Conservation (phyloP, 2,113 vertebrate species). For the Hymenochirus boettgeri region DNA sequence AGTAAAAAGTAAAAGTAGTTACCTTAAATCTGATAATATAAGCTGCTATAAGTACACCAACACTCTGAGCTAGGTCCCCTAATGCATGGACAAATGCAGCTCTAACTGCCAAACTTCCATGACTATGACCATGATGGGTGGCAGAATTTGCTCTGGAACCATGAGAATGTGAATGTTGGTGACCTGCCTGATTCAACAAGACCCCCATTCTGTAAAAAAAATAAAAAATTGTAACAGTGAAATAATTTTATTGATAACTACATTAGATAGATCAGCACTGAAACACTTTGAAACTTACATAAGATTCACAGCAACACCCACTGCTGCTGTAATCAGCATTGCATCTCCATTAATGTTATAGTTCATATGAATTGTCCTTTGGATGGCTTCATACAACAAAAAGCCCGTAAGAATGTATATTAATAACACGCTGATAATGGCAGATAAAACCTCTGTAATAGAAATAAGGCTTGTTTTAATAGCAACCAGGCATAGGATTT, state of each 20-base stretch:
- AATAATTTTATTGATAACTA: too few species aligned
- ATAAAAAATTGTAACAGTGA: conserved; percentile 3
- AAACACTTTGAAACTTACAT: conserved; percentile 67
- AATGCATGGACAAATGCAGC: conserved; percentile 92
- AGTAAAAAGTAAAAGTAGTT: conserved; percentile 17
- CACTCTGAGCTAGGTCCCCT: conserved; percentile 89
- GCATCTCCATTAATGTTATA: conserved; percentile 92
- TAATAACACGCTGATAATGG: conserved; percentile 85
- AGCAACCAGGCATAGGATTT: too few species aligned
- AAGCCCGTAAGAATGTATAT: conserved; percentile 87
- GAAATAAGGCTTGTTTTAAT: conserved; percentile 8
- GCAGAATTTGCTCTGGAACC: conserved; percentile 51
- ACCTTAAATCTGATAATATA: conserved; percentile 97
- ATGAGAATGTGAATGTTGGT: conserved; percentile 78
- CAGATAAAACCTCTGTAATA: conserved; percentile 86
- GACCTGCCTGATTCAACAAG: conserved; percentile 86
- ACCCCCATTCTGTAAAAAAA: conserved; percentile 85
- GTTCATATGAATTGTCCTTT: conserved; percentile 87
- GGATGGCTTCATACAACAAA: conserved; percentile 87
- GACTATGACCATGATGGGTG: conserved; percentile 48
- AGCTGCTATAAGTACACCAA: conserved; percentile 90
- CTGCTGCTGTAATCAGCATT: conserved; percentile 94
- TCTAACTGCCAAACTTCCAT: conserved; percentile 83
- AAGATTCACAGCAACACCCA: conserved; percentile 92
- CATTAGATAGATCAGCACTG: too few species aligned